Percentiles rank a stretch among this genome's conserved stretches.
These are phyloP conservation scores for Caenorhabditis japonica DNA, from an alignment of 2,888 invertebrate species.

Conservation along the genomic window DNA sequence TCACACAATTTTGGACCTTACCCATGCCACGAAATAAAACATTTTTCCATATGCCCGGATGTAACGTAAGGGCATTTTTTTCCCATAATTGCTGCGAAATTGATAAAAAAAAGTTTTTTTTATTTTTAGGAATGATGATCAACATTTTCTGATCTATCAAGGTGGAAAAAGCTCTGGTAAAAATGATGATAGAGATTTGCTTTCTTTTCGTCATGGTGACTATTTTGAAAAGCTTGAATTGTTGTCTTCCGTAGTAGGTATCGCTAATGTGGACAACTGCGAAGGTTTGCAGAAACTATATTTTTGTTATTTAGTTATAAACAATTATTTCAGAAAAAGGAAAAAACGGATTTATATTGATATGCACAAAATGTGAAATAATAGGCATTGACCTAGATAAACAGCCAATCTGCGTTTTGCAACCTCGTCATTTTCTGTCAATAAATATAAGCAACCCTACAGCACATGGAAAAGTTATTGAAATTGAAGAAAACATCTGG, in stretches of 20 bases:
- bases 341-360: slow-evolving; percentile 23
- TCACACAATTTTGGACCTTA: slow-evolving; percentile 23
- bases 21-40: slow-evolving; percentile 24
- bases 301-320: no score
- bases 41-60: slow-evolving; percentile 13
- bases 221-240: slow-evolving; percentile 14
- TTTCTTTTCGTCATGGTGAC: slow-evolving; percentile 9
- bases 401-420: slow-evolving; percentile 12
- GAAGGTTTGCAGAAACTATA: no score
- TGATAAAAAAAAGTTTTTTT: no score
- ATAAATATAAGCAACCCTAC: slow-evolving; percentile 44
- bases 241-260: slow-evolving; percentile 27
- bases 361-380: slow-evolving; percentile 42
- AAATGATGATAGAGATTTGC: slow-evolving; percentile 25
- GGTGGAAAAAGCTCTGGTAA: slow-evolving; percentile 39
- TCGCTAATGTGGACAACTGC: background rate
- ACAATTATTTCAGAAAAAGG: background rate
- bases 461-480: slow-evolving; percentile 16
- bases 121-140: background rate
- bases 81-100: no score
- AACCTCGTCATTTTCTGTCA: slow-evolving; percentile 25
- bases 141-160: slow-evolving; percentile 30
- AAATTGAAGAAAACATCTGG: slow-evolving; percentile 41
- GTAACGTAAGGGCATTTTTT: slow-evolving; percentile 5
- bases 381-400: slow-evolving; percentile 34